Evolutionary conservation across 1,140 invertebrate species (phyloP), one percentile per base, ranked within the genome.

Genomic region (Aphidius ervi): DNA sequence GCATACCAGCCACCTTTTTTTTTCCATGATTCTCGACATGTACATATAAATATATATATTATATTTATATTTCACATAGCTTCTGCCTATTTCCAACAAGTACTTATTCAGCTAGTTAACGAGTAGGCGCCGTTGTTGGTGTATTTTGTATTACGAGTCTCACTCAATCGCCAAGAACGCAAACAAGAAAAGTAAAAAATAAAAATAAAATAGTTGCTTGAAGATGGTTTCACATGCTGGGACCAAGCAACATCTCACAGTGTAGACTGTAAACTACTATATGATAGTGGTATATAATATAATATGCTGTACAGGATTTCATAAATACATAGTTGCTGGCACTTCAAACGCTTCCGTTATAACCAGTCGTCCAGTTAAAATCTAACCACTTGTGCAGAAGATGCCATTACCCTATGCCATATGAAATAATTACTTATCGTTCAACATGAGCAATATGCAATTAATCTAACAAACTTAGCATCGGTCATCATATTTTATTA

Each of bases 161-260:
- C 64, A 62, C 62, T 66, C 60, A 46, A 64, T 67, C 63, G 63
- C 46, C 47, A 58, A 52, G 64, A 67, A 68, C 54, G 62, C 63
- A 60, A 53, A 45, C 60, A 65, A 63, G 64, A 70, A 68, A 40
- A 59, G 41, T 59, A 56, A 63, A 40, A 55, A 59, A 63, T 54
- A 53, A 61, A 62, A 59, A 59, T 48, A 54, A 16, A 16, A 42
- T 9, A 46, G 37, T 50, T 54, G 59, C 56, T 43, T 40, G 56
- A 45, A 45, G 43, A 45, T 48, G 42, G 57, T 48, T 54, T 52
- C 42, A 58, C 61, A 31, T 58, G 56, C 49, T 52, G 56, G 42
- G 56, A 39, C 10, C 16, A 16, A 5, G 56, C 46, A 31, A 31
- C 23, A 31, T 31, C 4, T 31, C 23, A 31, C 23, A 31, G 23